Percentiles rank a stretch among this genome's conserved stretches.
phyloP scores from a whole-genome alignment of 2,888 invertebrate genomes.

The Eupithecia subumbrata region DNA sequence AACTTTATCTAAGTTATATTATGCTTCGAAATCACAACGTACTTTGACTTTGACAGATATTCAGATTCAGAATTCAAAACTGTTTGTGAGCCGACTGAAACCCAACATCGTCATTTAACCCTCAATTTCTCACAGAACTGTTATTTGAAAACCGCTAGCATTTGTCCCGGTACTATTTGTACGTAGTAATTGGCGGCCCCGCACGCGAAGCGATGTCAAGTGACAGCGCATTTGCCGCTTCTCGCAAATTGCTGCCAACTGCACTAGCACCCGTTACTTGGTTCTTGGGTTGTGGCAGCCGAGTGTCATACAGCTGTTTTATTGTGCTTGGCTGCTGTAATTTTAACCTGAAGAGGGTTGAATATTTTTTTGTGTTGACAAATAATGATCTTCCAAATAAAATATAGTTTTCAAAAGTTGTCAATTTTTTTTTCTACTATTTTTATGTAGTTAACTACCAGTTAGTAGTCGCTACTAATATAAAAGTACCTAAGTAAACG shows the following conservation, averaged over 20 bases:
- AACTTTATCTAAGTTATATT: not conserved
- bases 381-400: not conserved
- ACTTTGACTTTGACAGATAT: not conserved
- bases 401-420: not conserved
- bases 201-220: constrained; percentile 43
- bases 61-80: not conserved
- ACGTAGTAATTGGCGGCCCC: constrained; percentile 40
- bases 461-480: too few species aligned
- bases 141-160: constrained; percentile 33
- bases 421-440: not conserved
- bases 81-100: not conserved
- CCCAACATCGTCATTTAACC: not conserved
- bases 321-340: not conserved
- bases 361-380: not conserved
- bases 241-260: constrained; percentile 46
- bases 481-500: not conserved
- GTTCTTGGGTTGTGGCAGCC: constrained; percentile 35
- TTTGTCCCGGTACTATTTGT: constrained; percentile 41
- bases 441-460: too few species aligned
- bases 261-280: constrained; percentile 39
- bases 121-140: constrained; percentile 17
- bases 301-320: not conserved
- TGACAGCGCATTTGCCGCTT: constrained; percentile 35
- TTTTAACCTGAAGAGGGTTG: not conserved
- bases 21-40: not conserved